These are phyloP conservation scores for Hestina assimilis DNA, from an alignment of 1,140 invertebrate genomes.

Conservation along the genomic window DNA sequence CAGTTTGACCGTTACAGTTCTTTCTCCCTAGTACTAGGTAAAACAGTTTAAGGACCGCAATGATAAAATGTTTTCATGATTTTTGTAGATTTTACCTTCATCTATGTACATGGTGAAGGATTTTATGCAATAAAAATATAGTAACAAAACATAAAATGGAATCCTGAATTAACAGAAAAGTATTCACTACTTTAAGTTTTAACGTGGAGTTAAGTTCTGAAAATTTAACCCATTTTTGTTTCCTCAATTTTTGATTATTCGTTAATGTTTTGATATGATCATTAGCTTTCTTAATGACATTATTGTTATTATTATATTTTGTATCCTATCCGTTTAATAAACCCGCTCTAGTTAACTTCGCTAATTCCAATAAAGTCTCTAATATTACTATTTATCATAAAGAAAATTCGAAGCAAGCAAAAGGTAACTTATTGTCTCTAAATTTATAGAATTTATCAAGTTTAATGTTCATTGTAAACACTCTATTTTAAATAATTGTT, in stretches of 20 bases:
- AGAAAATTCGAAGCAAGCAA: conserved; percentile 33
- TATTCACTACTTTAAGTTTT: no score
- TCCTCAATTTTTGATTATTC: conserved; percentile 57
- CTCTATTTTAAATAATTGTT: background rate
- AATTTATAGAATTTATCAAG: conserved; percentile 32
- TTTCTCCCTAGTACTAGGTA: conserved; percentile 67
- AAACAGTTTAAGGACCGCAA: conserved; percentile 79
- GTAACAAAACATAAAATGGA: no score
- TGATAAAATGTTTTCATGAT: conserved; percentile 52
- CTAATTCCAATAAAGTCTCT: conserved; percentile 44
- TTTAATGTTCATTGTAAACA: no score
- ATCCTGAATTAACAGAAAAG: conserved; percentile 37
- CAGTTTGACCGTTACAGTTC: conserved; percentile 75
- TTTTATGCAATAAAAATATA: conserved; percentile 40
- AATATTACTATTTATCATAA: conserved; percentile 58
- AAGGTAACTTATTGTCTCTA: conserved; percentile 50
- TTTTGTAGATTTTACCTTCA: conserved; percentile 50
- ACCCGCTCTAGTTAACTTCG: conserved; percentile 29
- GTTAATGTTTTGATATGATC: no score
- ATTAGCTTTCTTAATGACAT: no score
- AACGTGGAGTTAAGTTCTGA: no score
- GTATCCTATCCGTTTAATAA: conserved; percentile 66
- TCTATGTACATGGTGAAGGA: conserved; percentile 42
- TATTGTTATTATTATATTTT: conserved; percentile 41
- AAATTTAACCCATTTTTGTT: no score